These are phyloP conservation scores for Agrypnus murinus DNA, from an alignment of 2,888 invertebrate genomes.

Conservation along the genomic window DNA sequence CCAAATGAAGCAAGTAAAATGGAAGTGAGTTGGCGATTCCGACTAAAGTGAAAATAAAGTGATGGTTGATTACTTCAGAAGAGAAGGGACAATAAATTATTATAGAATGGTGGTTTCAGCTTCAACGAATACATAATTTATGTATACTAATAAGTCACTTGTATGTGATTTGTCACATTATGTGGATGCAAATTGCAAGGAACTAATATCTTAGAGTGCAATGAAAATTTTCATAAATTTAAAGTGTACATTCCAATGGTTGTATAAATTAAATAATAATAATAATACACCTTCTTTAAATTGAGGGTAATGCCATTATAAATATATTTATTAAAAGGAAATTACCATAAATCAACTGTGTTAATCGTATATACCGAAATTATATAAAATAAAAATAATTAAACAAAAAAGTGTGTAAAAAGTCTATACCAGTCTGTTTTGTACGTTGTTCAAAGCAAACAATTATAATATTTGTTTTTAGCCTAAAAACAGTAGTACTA, in stretches of 20 bases:
- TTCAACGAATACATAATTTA: constrained; percentile 18
- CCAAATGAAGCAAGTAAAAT: constrained; percentile 6
- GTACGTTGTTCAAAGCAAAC: constrained; percentile 12
- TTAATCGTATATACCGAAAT: constrained; percentile 27
- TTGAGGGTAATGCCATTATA: constrained; percentile 11
- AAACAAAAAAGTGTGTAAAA: constrained; percentile 11
- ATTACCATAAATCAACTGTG: constrained; percentile 30
- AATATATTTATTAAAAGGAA: constrained; percentile 26
- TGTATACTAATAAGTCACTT: constrained; percentile 7
- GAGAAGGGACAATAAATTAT: background rate
- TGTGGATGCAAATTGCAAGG: background rate
- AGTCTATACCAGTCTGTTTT: constrained; percentile 16
- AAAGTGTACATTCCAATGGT: constrained; percentile 34
- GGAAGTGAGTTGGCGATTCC: constrained; percentile 35
- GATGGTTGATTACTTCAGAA: background rate
- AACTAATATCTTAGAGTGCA: background rate
- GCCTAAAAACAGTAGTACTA: constrained; percentile 12
- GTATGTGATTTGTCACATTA: background rate
- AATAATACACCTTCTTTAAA: background rate
- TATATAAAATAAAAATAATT: constrained; percentile 17
- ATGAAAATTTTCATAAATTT: constrained; percentile 3
- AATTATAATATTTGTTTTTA: constrained; percentile 14
- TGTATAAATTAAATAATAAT: no score
- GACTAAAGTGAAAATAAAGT: constrained; percentile 13
- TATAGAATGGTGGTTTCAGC: constrained; percentile 3